Percentiles rank a stretch among this genome's conserved stretches.
Conservation (phyloP, 2,797 vertebrate genomes). For the Rhinella marina region DNA sequence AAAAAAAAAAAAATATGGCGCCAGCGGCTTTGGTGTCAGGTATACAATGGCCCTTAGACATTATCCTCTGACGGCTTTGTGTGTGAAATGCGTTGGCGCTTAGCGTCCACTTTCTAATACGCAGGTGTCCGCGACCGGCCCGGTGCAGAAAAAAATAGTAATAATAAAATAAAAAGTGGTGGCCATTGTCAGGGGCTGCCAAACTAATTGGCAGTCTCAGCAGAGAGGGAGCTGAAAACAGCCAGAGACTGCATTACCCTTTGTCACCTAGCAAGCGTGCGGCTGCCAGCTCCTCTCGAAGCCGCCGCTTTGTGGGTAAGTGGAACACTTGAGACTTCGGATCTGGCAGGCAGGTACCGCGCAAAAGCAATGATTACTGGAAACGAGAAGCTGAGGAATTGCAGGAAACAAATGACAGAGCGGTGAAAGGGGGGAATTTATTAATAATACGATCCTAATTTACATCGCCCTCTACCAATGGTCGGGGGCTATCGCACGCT, state of each 20-base stretch:
- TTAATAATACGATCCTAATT: conserved; percentile 29
- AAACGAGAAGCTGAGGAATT: conserved; percentile 38
- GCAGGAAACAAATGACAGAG: conserved; percentile 1
- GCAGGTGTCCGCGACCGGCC: conserved; percentile 33
- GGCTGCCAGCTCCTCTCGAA: conserved; percentile 28
- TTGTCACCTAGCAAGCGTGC: conserved; percentile 33
- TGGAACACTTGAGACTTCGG: conserved; percentile 50
- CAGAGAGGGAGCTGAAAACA: conserved; percentile 28
- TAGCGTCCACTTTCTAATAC: conserved; percentile 53
- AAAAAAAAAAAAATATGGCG: background rate
- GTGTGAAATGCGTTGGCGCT: conserved; percentile 45
- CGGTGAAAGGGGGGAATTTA: background rate
- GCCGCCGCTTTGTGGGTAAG: conserved; percentile 46
- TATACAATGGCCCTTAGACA: conserved; percentile 47
- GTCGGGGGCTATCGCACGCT: background rate
- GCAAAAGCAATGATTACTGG: conserved; percentile 50
- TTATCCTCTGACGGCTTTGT: conserved; percentile 31
- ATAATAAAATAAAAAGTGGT: conserved; percentile 38
- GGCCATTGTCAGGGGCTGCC: conserved; percentile 38
- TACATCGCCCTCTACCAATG: background rate
- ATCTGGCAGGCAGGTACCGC: conserved; percentile 48
- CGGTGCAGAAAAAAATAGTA: background rate
- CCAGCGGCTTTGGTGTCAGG: conserved; percentile 14
- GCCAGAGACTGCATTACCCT: conserved; percentile 56
- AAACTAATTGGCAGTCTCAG: conserved; percentile 59